phyloP scores from a whole-genome alignment of 2,888 invertebrate genomes.

The Bursaphelenchus okinawaensis region DNA sequence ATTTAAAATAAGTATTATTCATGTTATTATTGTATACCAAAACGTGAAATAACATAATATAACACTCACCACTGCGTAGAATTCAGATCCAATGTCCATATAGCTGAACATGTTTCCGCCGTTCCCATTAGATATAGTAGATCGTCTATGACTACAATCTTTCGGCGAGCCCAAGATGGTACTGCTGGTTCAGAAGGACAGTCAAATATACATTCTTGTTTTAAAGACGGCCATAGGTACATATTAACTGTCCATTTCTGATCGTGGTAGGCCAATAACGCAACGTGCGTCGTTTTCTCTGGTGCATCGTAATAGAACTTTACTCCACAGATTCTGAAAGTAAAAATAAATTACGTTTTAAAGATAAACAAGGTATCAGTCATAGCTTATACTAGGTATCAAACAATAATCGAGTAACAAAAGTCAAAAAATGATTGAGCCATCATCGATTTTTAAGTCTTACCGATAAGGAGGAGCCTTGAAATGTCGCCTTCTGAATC shows the following conservation, averaged over 20 bases:
- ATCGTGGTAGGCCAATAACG: slow-evolving; percentile 24
- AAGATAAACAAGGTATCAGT: too few species aligned
- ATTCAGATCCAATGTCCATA: slow-evolving; percentile 32
- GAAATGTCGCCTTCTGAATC: slow-evolving; percentile 22
- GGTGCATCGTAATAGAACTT: slow-evolving; percentile 20
- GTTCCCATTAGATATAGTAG: slow-evolving; percentile 33
- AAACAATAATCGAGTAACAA: neutral
- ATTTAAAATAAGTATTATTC: neutral
- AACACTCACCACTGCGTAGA: slow-evolving; percentile 21
- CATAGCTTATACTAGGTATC: too few species aligned
- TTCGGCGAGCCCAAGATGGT: slow-evolving; percentile 23
- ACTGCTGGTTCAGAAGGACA: slow-evolving; percentile 29
- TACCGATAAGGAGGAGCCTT: slow-evolving; percentile 19
- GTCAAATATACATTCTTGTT: slow-evolving; percentile 24
- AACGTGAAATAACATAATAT: neutral
- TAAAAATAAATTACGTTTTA: neutral
- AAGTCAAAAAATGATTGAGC: neutral
- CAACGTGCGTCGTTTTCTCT: slow-evolving; percentile 1
- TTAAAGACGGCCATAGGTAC: slow-evolving; percentile 16
- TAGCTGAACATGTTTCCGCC: slow-evolving; percentile 25
- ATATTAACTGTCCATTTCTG: slow-evolving; percentile 29
- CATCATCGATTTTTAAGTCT: neutral
- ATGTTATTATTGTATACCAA: neutral
- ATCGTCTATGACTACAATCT: slow-evolving; percentile 26
- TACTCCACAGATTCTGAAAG: slow-evolving; percentile 25